phyloP scores from a whole-genome alignment of 2,797 vertebrate species.

The Anguilla marmorata region DNA sequence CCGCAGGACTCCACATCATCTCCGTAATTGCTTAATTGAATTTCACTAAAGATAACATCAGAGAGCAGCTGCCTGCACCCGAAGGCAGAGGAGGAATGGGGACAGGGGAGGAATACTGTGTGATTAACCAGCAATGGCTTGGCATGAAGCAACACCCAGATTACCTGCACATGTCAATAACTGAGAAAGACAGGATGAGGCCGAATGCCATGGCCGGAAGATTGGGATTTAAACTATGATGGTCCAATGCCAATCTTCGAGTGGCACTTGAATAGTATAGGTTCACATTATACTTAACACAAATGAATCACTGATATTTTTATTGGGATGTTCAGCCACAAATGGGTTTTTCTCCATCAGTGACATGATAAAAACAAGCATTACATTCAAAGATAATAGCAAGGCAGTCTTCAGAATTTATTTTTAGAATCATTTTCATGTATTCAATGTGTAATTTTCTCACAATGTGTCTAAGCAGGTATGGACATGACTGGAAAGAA shows the following conservation, averaged over 20 bases:
- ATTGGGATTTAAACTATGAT: neutral
- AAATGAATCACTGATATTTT: neutral
- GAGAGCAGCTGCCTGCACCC: neutral
- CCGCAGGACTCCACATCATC: neutral
- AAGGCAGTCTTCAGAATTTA: neutral
- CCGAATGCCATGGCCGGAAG: neutral
- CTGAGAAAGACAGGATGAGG: neutral
- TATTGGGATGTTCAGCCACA: neutral
- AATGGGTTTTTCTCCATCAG: neutral
- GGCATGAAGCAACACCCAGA: neutral
- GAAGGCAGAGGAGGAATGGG: neutral
- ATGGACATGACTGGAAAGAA: neutral
- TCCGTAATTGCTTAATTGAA: conserved; percentile 20
- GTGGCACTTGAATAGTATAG: neutral
- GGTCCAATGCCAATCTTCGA: neutral
- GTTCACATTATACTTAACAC: neutral
- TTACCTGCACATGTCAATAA: neutral
- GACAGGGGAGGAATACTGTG: neutral
- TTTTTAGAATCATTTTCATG: neutral
- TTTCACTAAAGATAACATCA: conserved; percentile 22
- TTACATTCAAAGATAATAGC: neutral
- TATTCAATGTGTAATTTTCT: neutral
- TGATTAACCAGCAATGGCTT: neutral
- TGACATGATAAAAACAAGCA: neutral
- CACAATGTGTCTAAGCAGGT: neutral